These are phyloP conservation scores for Drosophila eohydei DNA, from an alignment of 2,888 invertebrate species.

Conservation along the genomic window DNA sequence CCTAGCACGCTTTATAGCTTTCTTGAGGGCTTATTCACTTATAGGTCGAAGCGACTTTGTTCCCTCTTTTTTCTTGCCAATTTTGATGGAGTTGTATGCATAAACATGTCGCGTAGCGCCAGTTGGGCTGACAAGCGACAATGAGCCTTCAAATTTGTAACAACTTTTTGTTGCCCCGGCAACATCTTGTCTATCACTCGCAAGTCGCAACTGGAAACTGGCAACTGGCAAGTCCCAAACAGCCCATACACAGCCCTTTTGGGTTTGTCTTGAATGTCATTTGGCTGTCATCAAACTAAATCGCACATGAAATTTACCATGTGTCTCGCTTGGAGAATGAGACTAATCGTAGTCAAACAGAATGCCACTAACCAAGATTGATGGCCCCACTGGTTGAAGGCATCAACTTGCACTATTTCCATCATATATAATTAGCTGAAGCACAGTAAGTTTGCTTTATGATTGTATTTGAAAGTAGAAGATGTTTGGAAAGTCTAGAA, in stretches of 20 bases:
- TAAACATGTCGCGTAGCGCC: slow-evolving; percentile 75
- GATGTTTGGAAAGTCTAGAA: no score
- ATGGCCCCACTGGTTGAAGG: slow-evolving; percentile 27
- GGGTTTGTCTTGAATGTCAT: slow-evolving; percentile 42
- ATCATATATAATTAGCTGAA: slow-evolving; percentile 47
- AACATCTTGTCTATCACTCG: slow-evolving; percentile 47
- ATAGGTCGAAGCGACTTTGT: slow-evolving; percentile 44
- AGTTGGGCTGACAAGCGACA: slow-evolving; percentile 78
- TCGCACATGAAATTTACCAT: slow-evolving; percentile 56
- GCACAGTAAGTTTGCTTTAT: slow-evolving; percentile 6
- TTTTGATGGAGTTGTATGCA: slow-evolving; percentile 80
- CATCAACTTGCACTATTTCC: slow-evolving; percentile 26
- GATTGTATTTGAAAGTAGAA: not conserved
- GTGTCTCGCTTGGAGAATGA: slow-evolving; percentile 23
- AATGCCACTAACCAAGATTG: slow-evolving; percentile 57
- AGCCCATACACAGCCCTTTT: slow-evolving; percentile 21
- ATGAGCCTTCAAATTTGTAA: slow-evolving; percentile 70
- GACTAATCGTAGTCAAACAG: slow-evolving; percentile 28
- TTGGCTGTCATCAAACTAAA: slow-evolving; percentile 60
- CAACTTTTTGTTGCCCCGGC: slow-evolving; percentile 62
- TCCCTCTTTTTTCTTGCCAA: slow-evolving; percentile 40
- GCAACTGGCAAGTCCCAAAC: not conserved
- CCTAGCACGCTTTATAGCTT: slow-evolving; percentile 24
- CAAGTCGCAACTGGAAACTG: not conserved
- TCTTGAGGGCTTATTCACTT: slow-evolving; percentile 56